Evolutionary conservation across 2,113 vertebrate genomes (phyloP).

Genomic region (Mesoclemmys tuberculata): DNA sequence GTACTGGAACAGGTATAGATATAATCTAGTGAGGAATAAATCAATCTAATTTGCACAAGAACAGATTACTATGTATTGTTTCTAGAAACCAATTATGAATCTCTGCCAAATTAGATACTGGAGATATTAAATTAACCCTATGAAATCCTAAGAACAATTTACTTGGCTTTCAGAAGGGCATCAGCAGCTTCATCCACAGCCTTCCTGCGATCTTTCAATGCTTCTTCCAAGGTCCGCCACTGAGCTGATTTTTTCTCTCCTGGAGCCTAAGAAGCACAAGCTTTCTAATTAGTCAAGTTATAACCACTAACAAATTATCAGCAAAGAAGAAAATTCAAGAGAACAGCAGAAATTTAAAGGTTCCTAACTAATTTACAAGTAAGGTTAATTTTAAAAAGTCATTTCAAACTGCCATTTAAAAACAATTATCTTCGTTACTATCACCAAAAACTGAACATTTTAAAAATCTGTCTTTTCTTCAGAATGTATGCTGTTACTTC

Average conservation of each 20-base stretch:
- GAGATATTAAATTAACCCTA: neutral
- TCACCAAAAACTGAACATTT: neutral
- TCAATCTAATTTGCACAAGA: neutral
- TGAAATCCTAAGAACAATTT: conserved; percentile 33
- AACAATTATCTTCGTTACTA: neutral
- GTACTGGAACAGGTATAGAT: neutral
- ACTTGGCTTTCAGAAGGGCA: conserved; percentile 92
- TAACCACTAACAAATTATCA: neutral
- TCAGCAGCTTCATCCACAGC: conserved; percentile 86
- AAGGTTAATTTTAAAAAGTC: neutral
- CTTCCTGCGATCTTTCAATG: conserved; percentile 84
- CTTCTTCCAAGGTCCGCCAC: conserved; percentile 91
- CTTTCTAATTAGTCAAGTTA: neutral
- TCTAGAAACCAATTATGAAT: neutral
- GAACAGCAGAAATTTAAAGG: neutral
- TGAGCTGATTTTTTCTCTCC: conserved; percentile 87
- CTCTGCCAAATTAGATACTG: neutral
- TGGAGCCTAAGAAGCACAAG: conserved; percentile 75
- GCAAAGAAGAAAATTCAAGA: neutral
- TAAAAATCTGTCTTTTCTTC: neutral
- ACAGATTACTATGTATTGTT: neutral
- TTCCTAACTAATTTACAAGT: neutral
- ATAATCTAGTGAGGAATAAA: neutral
- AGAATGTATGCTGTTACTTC: neutral
- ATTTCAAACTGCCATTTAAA: neutral